Base-by-base conservation (phyloP, 2,888 invertebrate genomes). In the Xanthorhoe designata region DNA sequence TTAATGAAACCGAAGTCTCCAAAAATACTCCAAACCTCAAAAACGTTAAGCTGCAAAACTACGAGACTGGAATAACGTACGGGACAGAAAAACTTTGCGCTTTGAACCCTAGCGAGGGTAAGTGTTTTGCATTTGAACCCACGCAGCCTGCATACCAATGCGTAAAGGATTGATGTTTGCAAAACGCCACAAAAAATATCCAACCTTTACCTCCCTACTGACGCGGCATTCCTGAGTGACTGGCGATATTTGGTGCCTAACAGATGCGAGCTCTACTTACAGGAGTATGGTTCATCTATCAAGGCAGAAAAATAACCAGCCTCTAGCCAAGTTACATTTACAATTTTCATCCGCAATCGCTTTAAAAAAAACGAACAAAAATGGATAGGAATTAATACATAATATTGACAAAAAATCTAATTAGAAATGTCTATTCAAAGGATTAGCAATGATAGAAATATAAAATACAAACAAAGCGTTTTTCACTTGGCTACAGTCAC, bases 1-100 rank as follows among this genome's bases (percentile, higher is more conserved):
- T 88, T 89, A 91, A 91, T 90, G 90, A 91, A 89, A 87, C 87
- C 82, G 75, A 76, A 85, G 82, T 68, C 82, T 84, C 82, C 81
- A 89, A 90, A 92, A 90, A 91, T 90, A 84, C 87, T 85, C 84
- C 83, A 87, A 89, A 87, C 88, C 90, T 89, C 89, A 87, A 91
- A 91, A 89, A 90, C 87, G 89, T 90, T 88, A 90, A 89, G 88
- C 89, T 87, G 83, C 79, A 85, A 80, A 89, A 87, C 90, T 91
- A 92, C 91, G 92, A 89, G 92, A 91, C 90, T 84, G 87, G 91
- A 92, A 92, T 92, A 91, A 91, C 88, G 88, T 87, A 84, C 87
- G 89, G 89, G 87, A 90, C 90, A 87, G 89, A 91, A 92, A 92
- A 92, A 90, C 86, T 91, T 92, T 89, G 87, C 85, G 90, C 90